Percentiles rank a stretch among this genome's conserved stretches.
Conservation (phyloP, 2,797 vertebrate genomes). For the Lithobates pipiens region DNA sequence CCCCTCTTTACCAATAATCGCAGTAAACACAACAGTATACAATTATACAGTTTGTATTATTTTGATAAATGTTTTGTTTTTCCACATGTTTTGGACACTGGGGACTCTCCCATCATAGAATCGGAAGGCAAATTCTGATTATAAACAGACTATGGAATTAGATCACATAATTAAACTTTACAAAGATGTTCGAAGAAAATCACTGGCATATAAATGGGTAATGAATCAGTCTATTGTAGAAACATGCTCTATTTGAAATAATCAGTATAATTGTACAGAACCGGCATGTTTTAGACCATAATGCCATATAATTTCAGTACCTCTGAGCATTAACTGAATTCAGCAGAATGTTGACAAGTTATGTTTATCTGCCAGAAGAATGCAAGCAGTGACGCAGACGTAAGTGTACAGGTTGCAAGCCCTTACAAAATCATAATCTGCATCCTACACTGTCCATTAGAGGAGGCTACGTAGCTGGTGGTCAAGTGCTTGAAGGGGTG, state of each 20-base stretch:
- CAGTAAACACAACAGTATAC: too few relatives aligned
- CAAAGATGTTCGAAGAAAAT: constrained; percentile 12
- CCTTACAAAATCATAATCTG: constrained; percentile 9
- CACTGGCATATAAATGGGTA: background rate
- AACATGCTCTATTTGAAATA: constrained; percentile 15
- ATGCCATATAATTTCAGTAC: background rate
- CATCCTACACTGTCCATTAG: constrained; percentile 35
- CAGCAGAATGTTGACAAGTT: constrained; percentile 5
- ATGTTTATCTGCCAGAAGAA: constrained; percentile 11
- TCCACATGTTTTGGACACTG: too few relatives aligned
- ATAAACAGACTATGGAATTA: background rate
- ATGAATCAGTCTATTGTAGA: constrained; percentile 2
- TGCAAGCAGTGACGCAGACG: background rate
- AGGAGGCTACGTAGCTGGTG: background rate
- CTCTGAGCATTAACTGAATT: background rate
- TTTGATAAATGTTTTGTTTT: too few relatives aligned
- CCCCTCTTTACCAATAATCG: too few relatives aligned
- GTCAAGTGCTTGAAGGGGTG: background rate
- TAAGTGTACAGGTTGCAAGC: constrained; percentile 14
- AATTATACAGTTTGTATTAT: too few relatives aligned
- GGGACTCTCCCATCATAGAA: too few relatives aligned
- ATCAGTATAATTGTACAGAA: constrained; percentile 32
- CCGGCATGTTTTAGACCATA: constrained; percentile 1
- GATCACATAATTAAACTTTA: constrained; percentile 14
- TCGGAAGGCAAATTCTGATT: background rate